Percentiles rank a stretch among this genome's conserved stretches.
Conservation (phyloP, 2,888 invertebrate genomes). For the Agrochola macilenta region DNA sequence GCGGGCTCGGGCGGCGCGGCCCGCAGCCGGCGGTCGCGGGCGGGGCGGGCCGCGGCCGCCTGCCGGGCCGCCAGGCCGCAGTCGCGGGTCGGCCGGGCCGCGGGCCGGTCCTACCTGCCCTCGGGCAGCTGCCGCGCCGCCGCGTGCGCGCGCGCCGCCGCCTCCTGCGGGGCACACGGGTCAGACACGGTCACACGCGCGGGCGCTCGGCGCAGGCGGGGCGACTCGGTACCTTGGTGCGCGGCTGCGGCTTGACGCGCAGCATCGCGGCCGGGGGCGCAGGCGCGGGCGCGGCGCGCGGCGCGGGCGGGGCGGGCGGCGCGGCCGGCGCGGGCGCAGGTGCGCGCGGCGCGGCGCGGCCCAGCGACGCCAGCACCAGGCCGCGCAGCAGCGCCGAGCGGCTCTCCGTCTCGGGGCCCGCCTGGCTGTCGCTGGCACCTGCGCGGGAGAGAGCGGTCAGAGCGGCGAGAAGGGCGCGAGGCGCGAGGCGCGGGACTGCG, state of each 20-base stretch:
- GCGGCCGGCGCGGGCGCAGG: conserved; percentile 70
- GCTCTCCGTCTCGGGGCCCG: conserved; percentile 79
- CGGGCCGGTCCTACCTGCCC: conserved; percentile 84
- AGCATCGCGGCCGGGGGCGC: conserved; percentile 74
- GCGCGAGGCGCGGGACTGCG: not conserved
- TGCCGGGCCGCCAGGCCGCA: conserved; percentile 70
- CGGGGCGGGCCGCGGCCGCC: conserved; percentile 60
- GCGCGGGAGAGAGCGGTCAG: not conserved
- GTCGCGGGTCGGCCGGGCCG: conserved; percentile 73
- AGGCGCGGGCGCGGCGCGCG: conserved; percentile 64
- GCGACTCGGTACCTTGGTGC: conserved; percentile 79
- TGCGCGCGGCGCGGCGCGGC: conserved; percentile 74
- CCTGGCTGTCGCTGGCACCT: conserved; percentile 76
- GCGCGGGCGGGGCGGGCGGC: conserved; percentile 64
- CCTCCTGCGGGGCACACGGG: conserved; percentile 63
- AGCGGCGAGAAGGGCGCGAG: not conserved
- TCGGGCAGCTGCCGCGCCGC: conserved; percentile 84
- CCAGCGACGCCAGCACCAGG: conserved; percentile 86
- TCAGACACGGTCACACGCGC: conserved; percentile 37
- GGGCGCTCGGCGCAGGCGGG: conserved; percentile 27
- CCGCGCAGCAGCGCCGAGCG: conserved; percentile 87
- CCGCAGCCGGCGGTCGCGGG: conserved; percentile 56
- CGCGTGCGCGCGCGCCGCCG: conserved; percentile 75
- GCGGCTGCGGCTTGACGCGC: conserved; percentile 85
- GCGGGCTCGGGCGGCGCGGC: conserved; percentile 55